A percentile compares a stretch with the other conserved stretches of the same genome.
Evolutionary conservation across 2,797 vertebrate species (phyloP).

Genomic region (Mormyrus hasselquistii): DNA sequence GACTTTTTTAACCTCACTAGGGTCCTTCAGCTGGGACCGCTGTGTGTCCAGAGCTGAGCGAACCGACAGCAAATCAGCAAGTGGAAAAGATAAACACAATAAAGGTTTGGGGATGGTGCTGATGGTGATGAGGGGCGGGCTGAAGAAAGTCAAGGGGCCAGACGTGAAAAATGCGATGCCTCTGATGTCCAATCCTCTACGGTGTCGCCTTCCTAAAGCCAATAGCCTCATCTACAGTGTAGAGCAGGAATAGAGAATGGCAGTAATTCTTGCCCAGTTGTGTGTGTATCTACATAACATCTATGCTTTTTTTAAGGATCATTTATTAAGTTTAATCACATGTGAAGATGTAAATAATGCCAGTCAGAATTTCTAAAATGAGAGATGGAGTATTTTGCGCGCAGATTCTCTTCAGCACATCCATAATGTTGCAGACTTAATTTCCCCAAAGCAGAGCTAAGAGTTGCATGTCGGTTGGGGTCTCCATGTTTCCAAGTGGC

Average conservation of each 20-base stretch:
- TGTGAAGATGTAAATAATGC: neutral
- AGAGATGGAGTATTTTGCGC: neutral
- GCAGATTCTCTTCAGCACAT: neutral
- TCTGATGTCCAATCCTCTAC: neutral
- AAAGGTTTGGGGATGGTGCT: neutral
- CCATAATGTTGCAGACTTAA: neutral
- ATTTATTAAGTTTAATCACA: neutral
- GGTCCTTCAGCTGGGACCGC: neutral
- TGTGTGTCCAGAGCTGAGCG: neutral
- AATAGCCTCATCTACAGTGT: neutral
- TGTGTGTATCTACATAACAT: neutral
- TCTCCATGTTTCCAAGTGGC: neutral
- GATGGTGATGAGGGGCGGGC: neutral
- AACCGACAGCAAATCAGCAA: neutral
- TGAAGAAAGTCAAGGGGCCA: neutral
- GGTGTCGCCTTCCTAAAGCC: neutral
- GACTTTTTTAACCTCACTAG: neutral
- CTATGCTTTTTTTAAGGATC: neutral
- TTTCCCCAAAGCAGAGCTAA: neutral
- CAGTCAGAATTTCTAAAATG: neutral
- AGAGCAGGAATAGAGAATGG: neutral
- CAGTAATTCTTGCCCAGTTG: neutral
- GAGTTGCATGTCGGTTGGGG: neutral
- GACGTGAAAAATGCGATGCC: neutral
- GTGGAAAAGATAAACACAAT: neutral